A percentile compares a stretch with the other conserved stretches of the same genome.
These are phyloP conservation scores for Aleiodes testaceus DNA, from an alignment of 2,888 invertebrate species.

Conservation along the genomic window DNA sequence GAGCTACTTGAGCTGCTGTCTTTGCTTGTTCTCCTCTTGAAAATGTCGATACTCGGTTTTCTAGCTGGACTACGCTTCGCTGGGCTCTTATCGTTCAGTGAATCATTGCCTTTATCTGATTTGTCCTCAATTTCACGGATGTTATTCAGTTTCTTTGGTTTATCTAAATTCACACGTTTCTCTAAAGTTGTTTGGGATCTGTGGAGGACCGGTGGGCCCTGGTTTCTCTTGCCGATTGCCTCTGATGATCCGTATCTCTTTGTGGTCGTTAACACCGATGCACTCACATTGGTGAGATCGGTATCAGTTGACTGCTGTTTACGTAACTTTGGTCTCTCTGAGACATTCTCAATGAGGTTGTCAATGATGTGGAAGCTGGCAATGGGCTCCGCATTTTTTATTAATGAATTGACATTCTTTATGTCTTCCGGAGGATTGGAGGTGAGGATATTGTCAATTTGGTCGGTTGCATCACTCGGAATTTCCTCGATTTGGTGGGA, in stretches of 20 bases:
- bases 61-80: conserved; percentile 41
- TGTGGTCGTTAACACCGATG: conserved; percentile 53
- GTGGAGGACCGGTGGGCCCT: conserved; percentile 49
- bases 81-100: conserved; percentile 33
- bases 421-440: not conserved
- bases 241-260: conserved; percentile 63
- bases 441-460: conserved; percentile 49
- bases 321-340: conserved; percentile 50
- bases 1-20: conserved; percentile 63
- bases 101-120: conserved; percentile 41
- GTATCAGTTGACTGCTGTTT: conserved; percentile 61
- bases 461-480: conserved; percentile 55
- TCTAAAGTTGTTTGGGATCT: conserved; percentile 59
- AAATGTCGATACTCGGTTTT: conserved; percentile 60
- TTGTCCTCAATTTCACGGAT: conserved; percentile 60
- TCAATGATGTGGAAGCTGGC: conserved; percentile 31
- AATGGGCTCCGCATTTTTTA: not conserved
- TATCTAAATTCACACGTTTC: conserved; percentile 45
- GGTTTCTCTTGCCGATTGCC: conserved; percentile 52
- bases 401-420: not conserved
- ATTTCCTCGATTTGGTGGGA: conserved; percentile 63
- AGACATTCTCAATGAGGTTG: not conserved
- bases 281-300: conserved; percentile 13
- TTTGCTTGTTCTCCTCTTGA: conserved; percentile 63
- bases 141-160: conserved; percentile 59